Percentiles rank a stretch among this genome's conserved stretches.
Evolutionary conservation across 64 coral and sea anemone genomes (phyloP).

Genomic region (Montipora efflorescens): DNA sequence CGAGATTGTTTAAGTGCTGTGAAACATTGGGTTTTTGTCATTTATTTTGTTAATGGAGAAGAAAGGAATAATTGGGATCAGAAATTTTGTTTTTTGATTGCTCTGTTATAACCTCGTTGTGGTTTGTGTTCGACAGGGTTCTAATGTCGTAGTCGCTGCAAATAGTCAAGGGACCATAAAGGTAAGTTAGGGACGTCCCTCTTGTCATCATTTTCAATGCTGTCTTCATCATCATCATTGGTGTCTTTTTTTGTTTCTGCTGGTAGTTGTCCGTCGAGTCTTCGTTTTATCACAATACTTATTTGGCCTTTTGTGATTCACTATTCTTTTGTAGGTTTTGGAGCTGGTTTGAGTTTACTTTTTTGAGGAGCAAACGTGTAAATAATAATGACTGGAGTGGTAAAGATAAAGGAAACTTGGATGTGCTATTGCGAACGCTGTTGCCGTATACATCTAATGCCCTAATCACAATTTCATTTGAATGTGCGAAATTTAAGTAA

Average conservation of each 20-base stretch:
- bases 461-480: too few relatives aligned
- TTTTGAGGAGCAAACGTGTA: not conserved
- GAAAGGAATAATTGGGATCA: not conserved
- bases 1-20: too few relatives aligned
- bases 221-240: not conserved
- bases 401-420: not conserved
- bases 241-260: too few relatives aligned
- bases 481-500: too few relatives aligned
- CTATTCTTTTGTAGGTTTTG: conserved; percentile 11
- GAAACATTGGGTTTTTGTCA: too few relatives aligned
- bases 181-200: not conserved
- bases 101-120: not conserved
- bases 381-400: not conserved
- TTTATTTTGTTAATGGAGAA: too few relatives aligned
- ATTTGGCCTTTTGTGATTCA: not conserved
- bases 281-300: not conserved
- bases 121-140: conserved; percentile 39
- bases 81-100: not conserved
- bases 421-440: not conserved
- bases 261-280: too few relatives aligned
- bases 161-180: conserved; percentile 94
- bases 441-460: not conserved
- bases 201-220: not conserved
- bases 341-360: conserved; percentile 24
- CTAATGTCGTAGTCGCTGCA: conserved; percentile 88